Conservation (phyloP, 2,113 vertebrate species). For the Merops nubicus region DNA sequence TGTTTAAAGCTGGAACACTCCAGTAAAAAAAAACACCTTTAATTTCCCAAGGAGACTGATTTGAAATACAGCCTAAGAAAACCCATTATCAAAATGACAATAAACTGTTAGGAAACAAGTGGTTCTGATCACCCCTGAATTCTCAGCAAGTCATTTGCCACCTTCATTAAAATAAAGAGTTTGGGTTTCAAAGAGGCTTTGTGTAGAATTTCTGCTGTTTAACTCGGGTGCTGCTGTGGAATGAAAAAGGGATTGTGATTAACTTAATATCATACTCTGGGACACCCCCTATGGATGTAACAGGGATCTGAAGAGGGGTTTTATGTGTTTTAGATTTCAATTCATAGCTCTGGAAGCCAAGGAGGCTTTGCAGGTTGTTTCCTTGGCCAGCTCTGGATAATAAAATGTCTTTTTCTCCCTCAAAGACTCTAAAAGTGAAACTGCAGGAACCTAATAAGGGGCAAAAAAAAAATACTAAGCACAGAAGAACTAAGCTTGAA, state of each 20-base stretch:
- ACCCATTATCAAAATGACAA: neutral
- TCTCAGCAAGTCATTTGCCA: neutral
- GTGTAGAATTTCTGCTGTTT: neutral
- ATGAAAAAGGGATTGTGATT: neutral
- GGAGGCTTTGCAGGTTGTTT: neutral
- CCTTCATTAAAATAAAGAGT: neutral
- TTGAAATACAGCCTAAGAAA: neutral
- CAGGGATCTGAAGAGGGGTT: neutral
- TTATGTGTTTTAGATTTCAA: neutral
- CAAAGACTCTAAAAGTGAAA: neutral
- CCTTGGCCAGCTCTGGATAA: neutral
- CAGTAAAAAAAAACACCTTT: slow-evolving; percentile 24
- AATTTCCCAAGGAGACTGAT: neutral
- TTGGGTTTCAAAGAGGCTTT: neutral
- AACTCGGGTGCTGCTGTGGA: neutral
- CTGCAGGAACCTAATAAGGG: neutral
- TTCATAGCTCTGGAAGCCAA: neutral
- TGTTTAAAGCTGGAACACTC: neutral
- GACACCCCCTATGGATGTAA: neutral
- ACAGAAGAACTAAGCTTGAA: neutral
- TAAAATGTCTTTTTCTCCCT: neutral
- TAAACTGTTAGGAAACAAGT: neutral
- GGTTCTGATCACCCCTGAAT: neutral
- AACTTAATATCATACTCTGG: neutral
- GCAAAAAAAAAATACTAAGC: neutral